Percentiles rank a stretch among this genome's conserved stretches.
These are phyloP conservation scores for Brienomyrus brachyistius DNA, from an alignment of 2,113 vertebrate species.

Conservation along the genomic window DNA sequence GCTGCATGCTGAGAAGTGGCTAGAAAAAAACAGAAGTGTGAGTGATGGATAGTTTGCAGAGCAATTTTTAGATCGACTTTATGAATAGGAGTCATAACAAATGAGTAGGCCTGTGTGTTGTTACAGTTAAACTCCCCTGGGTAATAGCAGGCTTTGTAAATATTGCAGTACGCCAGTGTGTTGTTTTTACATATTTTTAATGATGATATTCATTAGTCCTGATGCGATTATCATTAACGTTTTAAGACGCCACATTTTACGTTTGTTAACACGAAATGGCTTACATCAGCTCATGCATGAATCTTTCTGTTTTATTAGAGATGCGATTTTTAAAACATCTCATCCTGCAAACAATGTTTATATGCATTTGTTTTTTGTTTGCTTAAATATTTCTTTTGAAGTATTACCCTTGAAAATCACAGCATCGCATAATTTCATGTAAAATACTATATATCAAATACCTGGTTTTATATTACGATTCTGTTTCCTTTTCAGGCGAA, in stretches of 20 bases:
- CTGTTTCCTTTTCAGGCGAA: conserved; percentile 66
- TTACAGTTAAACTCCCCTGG: conserved; percentile 5
- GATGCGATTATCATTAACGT: neutral
- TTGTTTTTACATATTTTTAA: neutral
- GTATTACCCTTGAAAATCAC: neutral
- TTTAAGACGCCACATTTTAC: neutral
- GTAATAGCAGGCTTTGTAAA: neutral
- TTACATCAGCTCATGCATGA: neutral
- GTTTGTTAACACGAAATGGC: neutral
- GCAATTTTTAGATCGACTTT: neutral
- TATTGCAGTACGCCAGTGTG: neutral
- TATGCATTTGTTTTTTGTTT: neutral
- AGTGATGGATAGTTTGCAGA: neutral
- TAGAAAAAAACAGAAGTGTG: neutral
- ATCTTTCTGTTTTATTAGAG: neutral
- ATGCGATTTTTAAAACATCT: neutral
- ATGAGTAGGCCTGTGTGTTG: neutral
- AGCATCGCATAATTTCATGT: neutral
- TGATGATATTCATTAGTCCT: neutral
- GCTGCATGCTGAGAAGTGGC: neutral
- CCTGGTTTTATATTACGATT: conserved; percentile 28
- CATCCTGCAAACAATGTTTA: neutral
- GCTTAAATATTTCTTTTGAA: neutral
- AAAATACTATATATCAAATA: neutral
- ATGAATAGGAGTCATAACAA: neutral